These are phyloP conservation scores for Strigamia maritima DNA, from an alignment of 2,888 invertebrate species.

Conservation along the genomic window DNA sequence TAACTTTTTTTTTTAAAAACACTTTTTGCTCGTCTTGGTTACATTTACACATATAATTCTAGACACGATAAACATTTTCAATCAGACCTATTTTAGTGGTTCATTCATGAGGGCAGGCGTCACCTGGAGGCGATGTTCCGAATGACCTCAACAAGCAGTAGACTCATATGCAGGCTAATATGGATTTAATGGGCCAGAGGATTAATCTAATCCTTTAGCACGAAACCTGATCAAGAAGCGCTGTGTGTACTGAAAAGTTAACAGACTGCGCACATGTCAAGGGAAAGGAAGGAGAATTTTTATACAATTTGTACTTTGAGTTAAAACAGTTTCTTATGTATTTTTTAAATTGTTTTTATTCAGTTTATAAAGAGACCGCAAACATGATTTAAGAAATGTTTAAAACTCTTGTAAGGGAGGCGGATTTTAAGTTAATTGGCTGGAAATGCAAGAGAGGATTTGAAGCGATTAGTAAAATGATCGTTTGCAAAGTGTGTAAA, in stretches of 20 bases:
- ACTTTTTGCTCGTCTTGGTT: neutral
- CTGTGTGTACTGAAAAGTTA: neutral
- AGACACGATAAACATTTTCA: conserved; percentile 19
- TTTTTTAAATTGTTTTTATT: conserved; percentile 1
- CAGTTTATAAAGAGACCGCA: conserved; percentile 10
- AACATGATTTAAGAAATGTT: conserved; percentile 28
- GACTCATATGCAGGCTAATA: conserved; percentile 31
- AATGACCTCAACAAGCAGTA: conserved; percentile 27
- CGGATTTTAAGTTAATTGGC: conserved; percentile 29
- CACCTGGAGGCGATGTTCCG: conserved; percentile 22
- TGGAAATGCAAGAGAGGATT: conserved; percentile 28
- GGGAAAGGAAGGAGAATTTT: neutral
- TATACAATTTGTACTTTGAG: neutral
- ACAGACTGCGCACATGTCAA: neutral
- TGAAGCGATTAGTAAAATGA: conserved; percentile 32
- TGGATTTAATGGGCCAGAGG: conserved; percentile 30
- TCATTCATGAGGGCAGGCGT: conserved; percentile 31
- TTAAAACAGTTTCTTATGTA: neutral
- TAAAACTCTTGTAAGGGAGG: conserved; percentile 8
- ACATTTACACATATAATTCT: neutral
- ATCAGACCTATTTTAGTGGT: conserved; percentile 32
- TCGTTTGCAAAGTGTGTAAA: conserved; percentile 22
- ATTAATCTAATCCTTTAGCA: conserved; percentile 20
- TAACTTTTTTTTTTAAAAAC: neutral
- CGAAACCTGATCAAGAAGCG: conserved; percentile 22